phyloP scores from a whole-genome alignment of 2,113 vertebrate species.

The Oreochromis aureus region DNA sequence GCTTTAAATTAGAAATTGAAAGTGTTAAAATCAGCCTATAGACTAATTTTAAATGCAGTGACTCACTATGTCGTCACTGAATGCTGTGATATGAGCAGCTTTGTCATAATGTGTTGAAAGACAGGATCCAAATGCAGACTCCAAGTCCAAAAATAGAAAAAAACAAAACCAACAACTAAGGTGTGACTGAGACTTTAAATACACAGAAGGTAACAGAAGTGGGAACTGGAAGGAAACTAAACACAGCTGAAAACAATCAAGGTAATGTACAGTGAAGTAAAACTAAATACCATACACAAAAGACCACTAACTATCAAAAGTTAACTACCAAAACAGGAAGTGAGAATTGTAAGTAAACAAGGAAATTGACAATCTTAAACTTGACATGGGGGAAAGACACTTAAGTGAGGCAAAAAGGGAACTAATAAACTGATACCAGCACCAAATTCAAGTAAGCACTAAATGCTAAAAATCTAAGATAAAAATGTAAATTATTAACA shows the following conservation, averaged over 20 bases:
- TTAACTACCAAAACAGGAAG: not conserved
- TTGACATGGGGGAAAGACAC: not conserved
- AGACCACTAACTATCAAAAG: not conserved
- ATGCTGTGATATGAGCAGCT: not conserved
- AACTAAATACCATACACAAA: not conserved
- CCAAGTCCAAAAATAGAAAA: not conserved
- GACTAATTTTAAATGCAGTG: not conserved
- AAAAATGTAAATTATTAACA: not conserved
- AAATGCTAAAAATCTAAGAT: not conserved
- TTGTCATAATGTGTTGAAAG: not conserved
- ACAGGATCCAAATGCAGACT: not conserved
- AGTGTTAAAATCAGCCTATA: not conserved
- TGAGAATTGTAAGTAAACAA: not conserved
- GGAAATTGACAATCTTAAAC: not conserved
- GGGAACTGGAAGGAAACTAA: not conserved
- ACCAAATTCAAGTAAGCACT: not conserved
- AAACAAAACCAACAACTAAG: not conserved
- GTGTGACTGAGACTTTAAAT: not conserved
- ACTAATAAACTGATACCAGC: not conserved
- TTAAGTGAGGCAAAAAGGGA: not conserved
- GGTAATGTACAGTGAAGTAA: not conserved
- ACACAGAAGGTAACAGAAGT: not conserved
- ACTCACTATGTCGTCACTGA: not conserved
- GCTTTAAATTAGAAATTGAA: not conserved
- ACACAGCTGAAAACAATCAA: not conserved